Percentiles rank a stretch among this genome's conserved stretches.
phyloP scores from a whole-genome alignment of 2,113 vertebrate genomes.

The Scartelaos histophorus region DNA sequence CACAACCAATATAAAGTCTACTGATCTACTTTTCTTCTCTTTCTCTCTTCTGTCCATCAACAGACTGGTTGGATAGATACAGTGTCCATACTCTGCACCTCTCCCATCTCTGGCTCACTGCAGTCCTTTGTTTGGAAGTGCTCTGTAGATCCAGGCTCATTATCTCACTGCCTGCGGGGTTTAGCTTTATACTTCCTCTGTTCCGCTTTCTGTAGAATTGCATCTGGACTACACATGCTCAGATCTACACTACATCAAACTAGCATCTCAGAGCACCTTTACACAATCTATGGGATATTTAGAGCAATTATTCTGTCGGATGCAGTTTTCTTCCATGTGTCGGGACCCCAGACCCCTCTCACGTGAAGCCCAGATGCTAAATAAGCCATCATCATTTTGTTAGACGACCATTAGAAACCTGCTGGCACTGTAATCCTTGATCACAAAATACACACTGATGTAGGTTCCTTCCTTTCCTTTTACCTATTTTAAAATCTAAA shows the following conservation, averaged over 20 bases:
- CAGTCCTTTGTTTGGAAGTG: conserved; percentile 51
- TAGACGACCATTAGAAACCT: too few relatives aligned
- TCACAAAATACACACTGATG: too few relatives aligned
- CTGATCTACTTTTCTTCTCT: not conserved
- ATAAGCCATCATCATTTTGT: too few relatives aligned
- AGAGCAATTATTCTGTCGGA: not conserved
- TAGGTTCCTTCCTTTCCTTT: too few relatives aligned
- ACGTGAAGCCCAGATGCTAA: not conserved
- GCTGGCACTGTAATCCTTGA: too few relatives aligned
- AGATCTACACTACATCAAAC: conserved; percentile 35
- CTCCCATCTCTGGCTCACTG: conserved; percentile 12
- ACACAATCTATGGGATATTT: not conserved
- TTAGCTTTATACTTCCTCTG: conserved; percentile 33
- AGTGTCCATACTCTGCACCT: not conserved
- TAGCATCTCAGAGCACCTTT: not conserved
- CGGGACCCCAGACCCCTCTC: not conserved
- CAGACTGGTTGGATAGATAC: not conserved
- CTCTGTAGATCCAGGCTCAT: conserved; percentile 61
- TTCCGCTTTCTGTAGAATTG: conserved; percentile 41
- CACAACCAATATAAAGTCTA: not conserved
- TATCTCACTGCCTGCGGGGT: conserved; percentile 63
- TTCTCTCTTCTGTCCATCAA: conserved; percentile 5
- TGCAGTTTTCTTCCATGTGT: not conserved
- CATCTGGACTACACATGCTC: conserved; percentile 77
- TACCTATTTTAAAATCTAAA: too few relatives aligned